These are phyloP conservation scores for Brachyhypopomus gauderio DNA, from an alignment of 2,113 vertebrate genomes.

Conservation along the genomic window DNA sequence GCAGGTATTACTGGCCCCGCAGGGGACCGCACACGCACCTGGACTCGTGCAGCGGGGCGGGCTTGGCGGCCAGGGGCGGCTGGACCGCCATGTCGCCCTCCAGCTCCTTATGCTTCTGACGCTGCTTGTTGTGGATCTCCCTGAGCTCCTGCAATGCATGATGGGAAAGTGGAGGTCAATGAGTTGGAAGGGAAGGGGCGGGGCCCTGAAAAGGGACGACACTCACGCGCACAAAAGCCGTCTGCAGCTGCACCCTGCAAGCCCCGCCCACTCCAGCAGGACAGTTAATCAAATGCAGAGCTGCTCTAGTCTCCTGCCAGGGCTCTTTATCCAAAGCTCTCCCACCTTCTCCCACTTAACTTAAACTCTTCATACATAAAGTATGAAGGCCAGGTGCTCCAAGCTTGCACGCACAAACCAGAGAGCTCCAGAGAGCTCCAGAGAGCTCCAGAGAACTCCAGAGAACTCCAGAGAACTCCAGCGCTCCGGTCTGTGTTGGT, in stretches of 20 bases:
- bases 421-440: neutral
- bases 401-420: neutral
- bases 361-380: neutral
- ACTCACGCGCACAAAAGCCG: neutral
- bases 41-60: constrained; percentile 67
- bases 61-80: constrained; percentile 58
- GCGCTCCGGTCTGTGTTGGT: neutral
- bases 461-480: neutral
- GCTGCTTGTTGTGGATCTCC: constrained; percentile 91
- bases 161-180: constrained; percentile 64
- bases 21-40: constrained; percentile 57
- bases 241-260: constrained; percentile 44
- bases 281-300: no score
- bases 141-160: constrained; percentile 85
- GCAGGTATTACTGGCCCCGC: no score
- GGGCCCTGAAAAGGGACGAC: neutral
- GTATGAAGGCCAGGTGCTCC: neutral
- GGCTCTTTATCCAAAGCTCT: neutral
- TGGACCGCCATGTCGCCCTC: constrained; percentile 62
- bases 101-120: constrained; percentile 86
- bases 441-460: no score
- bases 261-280: neutral
- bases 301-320: neutral
- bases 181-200: constrained; percentile 57
- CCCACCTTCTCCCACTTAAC: neutral